Conservation (phyloP, 1,140 invertebrate genomes). For the honey bee (Apis mellifera) region DNA sequence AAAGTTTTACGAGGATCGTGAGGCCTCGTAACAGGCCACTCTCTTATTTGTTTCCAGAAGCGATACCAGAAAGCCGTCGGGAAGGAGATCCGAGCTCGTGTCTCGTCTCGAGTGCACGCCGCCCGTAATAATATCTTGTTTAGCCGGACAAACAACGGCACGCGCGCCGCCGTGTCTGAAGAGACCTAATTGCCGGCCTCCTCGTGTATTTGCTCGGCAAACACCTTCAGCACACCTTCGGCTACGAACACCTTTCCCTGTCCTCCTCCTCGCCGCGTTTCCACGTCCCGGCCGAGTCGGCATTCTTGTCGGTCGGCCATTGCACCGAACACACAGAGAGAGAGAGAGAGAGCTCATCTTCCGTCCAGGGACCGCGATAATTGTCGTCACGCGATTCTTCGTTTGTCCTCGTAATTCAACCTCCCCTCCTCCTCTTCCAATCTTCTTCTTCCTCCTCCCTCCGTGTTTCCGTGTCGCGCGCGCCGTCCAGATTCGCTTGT, state of each 20-base stretch:
- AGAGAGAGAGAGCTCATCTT: neutral
- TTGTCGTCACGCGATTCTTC: constrained; percentile 35
- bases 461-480: neutral
- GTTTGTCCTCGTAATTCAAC: constrained; percentile 28
- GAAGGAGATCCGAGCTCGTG: constrained; percentile 32
- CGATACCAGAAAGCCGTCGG: constrained; percentile 40
- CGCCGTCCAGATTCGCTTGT: neutral
- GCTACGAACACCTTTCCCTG: constrained; percentile 28
- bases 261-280: constrained; percentile 4
- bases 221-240: constrained; percentile 47
- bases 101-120: constrained; percentile 21
- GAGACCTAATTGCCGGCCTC: constrained; percentile 59
- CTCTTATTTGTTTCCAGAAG: constrained; percentile 43
- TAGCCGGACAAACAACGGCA: constrained; percentile 63
- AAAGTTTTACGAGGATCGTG: constrained; percentile 31
- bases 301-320: neutral
- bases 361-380: neutral
- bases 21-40: constrained; percentile 23
- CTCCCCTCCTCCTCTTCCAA: neutral
- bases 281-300: neutral
- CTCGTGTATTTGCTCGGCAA: constrained; percentile 68
- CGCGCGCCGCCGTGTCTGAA: constrained; percentile 53
- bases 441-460: neutral
- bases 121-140: constrained; percentile 65
- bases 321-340: too few species aligned